Evolutionary conservation across 2,113 vertebrate species (phyloP).

Genomic region (Hydrochoerus hydrochaeris): DNA sequence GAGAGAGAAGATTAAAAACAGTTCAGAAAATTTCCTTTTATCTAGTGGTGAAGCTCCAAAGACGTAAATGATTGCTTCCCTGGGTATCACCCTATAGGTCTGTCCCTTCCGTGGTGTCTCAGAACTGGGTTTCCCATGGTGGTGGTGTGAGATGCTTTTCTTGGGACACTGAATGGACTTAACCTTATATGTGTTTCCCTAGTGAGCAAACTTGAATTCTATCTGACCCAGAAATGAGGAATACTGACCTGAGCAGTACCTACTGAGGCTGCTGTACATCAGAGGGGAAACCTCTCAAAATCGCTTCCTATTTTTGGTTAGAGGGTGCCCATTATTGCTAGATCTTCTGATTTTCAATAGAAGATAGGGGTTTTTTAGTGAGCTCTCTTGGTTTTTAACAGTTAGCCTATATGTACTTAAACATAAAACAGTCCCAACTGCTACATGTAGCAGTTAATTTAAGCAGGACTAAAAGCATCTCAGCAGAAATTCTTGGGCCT

Average conservation of each 20-base stretch:
- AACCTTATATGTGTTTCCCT: neutral
- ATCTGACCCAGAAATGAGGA: neutral
- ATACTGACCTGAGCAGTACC: neutral
- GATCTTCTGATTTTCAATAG: neutral
- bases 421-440: neutral
- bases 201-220: neutral
- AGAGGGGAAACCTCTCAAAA: neutral
- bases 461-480: neutral
- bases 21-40: neutral
- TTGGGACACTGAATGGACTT: neutral
- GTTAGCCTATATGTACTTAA: slow-evolving; percentile 37
- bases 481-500: neutral
- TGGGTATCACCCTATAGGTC: neutral
- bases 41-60: neutral
- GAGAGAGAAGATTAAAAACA: neutral
- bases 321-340: neutral
- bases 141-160: neutral
- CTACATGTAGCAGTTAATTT: neutral
- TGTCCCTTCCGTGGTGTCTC: neutral
- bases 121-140: neutral
- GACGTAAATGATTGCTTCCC: neutral
- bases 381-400: slow-evolving; percentile 29
- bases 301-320: neutral
- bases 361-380: neutral
- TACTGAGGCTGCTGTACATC: neutral